Conservation (phyloP, 2,888 invertebrate genomes). For the Anoplius nigerrimus region DNA sequence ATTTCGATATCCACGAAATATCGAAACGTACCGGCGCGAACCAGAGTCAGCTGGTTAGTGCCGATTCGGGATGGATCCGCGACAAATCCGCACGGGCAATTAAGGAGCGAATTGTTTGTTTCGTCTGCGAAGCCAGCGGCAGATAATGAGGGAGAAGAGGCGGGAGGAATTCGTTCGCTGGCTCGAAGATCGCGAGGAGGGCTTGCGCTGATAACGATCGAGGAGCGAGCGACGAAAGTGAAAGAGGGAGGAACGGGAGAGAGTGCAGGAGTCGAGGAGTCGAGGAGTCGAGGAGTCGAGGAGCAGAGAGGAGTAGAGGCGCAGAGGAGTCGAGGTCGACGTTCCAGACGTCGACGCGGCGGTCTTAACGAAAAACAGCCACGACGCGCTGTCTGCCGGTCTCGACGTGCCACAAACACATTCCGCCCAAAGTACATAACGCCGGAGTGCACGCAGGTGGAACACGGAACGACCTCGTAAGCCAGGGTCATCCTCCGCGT, state of each 20-base stretch:
- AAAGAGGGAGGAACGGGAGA: not conserved
- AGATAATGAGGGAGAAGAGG: constrained; percentile 18
- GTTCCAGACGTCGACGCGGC: too few species aligned
- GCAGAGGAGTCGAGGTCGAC: too few species aligned
- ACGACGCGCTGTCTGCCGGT: constrained; percentile 33
- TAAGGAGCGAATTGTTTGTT: constrained; percentile 22
- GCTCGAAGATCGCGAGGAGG: not conserved
- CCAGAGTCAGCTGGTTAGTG: constrained; percentile 55
- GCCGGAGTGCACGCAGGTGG: too few species aligned
- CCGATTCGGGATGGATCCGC: constrained; percentile 29
- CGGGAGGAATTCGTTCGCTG: not conserved
- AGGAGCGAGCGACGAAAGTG: too few species aligned
- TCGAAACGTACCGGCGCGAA: constrained; percentile 45
- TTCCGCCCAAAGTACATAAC: too few species aligned
- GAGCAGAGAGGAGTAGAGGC: not conserved
- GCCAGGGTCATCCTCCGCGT: too few species aligned
- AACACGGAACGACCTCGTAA: too few species aligned
- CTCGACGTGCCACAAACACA: not conserved
- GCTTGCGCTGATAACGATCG: too few species aligned
- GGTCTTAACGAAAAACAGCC: too few species aligned
- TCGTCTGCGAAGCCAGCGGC: not conserved
- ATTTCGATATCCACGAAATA: not conserved
- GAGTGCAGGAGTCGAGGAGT: too few species aligned
- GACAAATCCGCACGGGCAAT: not conserved
- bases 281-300: not conserved